A percentile compares a stretch with the other conserved stretches of the same genome.
phyloP scores from a whole-genome alignment of 2,113 vertebrate species.

The Copsychus sechellarum region DNA sequence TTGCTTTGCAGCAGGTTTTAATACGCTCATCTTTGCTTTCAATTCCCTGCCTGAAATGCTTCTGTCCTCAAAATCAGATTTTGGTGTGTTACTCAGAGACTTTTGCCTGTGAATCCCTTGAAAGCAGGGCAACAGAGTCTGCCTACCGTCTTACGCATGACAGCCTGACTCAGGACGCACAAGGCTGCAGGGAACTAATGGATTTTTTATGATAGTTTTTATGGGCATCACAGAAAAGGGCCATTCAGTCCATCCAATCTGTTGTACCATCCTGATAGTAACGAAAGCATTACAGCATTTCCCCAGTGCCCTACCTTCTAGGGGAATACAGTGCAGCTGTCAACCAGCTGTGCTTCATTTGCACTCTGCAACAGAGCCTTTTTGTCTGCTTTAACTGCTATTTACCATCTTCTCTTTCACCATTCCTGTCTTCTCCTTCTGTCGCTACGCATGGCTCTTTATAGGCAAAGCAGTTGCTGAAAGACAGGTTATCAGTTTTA shows the following conservation, averaged over 20 bases:
- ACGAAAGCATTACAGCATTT: constrained; percentile 27
- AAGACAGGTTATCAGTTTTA: constrained; percentile 44
- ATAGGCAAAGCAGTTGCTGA: constrained; percentile 49
- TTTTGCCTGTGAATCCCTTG: not conserved
- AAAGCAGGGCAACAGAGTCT: not conserved
- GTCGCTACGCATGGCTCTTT: not conserved
- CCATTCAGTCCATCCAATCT: not conserved
- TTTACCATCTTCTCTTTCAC: constrained; percentile 35
- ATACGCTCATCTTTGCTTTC: not conserved
- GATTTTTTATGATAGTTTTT: not conserved
- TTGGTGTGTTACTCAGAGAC: not conserved
- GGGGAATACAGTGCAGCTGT: constrained; percentile 59
- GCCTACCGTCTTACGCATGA: not conserved
- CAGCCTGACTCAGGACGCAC: not conserved
- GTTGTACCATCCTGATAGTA: constrained; percentile 1
- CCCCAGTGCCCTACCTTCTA: constrained; percentile 34
- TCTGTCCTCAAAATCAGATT: not conserved
- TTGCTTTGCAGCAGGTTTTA: not conserved
- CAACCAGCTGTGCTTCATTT: constrained; percentile 78
- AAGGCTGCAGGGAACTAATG: not conserved
- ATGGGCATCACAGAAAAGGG: not conserved
- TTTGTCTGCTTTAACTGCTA: constrained; percentile 70
- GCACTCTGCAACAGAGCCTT: constrained; percentile 65
- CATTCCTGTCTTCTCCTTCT: not conserved
- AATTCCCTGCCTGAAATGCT: not conserved